phyloP scores from a whole-genome alignment of 2,888 invertebrate species.

The Dasypolia templi region DNA sequence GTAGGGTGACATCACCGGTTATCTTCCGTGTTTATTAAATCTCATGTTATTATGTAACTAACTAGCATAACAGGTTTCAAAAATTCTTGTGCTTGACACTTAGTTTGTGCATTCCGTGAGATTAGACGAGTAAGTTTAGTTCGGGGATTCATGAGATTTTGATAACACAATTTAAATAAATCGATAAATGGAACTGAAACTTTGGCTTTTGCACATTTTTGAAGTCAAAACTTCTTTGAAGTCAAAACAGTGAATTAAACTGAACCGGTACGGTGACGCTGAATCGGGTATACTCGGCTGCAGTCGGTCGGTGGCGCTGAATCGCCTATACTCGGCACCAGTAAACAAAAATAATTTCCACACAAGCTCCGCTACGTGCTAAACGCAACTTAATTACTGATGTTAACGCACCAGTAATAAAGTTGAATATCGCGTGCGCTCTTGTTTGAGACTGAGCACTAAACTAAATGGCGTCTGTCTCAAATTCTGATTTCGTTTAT shows the following conservation, averaged over 20 bases:
- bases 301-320: no score
- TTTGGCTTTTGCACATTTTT: neutral
- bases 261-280: no score
- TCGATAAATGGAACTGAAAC: neutral
- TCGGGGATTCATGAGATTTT: neutral
- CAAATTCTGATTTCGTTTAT: no score
- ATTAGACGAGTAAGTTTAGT: neutral
- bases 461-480: no score
- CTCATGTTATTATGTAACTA: neutral
- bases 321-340: no score
- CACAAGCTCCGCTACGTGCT: no score
- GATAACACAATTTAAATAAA: neutral
- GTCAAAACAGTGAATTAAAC: neutral
- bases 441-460: no score
- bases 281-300: no score
- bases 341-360: no score
- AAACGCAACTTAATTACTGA: no score
- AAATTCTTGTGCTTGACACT: neutral
- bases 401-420: no score
- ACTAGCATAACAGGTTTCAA: slow-evolving; percentile 8
- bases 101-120: neutral
- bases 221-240: neutral
- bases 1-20: slow-evolving; percentile 62
- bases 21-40: slow-evolving; percentile 24
- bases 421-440: no score